Evolutionary conservation across 2,888 invertebrate species (phyloP), one percentile per base, ranked within the genome.

Genomic region (Spilosoma lubricipeda): DNA sequence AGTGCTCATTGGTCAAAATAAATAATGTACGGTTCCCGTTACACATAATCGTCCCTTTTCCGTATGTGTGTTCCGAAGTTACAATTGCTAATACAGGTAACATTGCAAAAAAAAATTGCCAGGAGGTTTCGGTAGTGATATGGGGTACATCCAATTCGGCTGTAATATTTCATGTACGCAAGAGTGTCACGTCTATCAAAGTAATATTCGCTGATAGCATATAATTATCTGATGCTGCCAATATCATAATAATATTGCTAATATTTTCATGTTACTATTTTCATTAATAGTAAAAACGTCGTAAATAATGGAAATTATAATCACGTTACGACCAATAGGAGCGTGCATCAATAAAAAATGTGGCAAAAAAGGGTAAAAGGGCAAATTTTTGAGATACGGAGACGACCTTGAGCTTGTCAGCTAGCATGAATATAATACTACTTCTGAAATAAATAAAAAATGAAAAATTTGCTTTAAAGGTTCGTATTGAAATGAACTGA

Each of bases 401-500:
- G 15, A 45, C 45, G 4, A 15, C 15, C 1, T 45, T 45, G 15
- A 1, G 45, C 15, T 1, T 15, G 15, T 15, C 45, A 36, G 36
- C 2, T 36, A 4, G 3, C 27, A 45, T 45, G 45, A 45, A 45
- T 27, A 27, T 42, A 18, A 67, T 30, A n/a, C n/a, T n/a, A n/a
- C n/a, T n/a, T n/a, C n/a, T n/a, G n/a, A n/a, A n/a, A n/a, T 18
- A 27, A 45, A 45, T 42, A 13, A 59, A 27, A 15, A 27, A 27
- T 15, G 27, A 27, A 15, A 13, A 27, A 27, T n/a, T 52, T 1
- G 2, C n/a, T 30, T 59, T 48, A 59, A 45, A 64, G 20, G 27
- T 48, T 27, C 27, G 39, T 36, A n/a, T 30, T 64, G 30, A 67
- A 56, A 67, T 27, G 33, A 30, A 36, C 45, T 74, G 73, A 56